phyloP scores from a whole-genome alignment of 2,797 vertebrate genomes.

The Phataginus tetradactyla region DNA sequence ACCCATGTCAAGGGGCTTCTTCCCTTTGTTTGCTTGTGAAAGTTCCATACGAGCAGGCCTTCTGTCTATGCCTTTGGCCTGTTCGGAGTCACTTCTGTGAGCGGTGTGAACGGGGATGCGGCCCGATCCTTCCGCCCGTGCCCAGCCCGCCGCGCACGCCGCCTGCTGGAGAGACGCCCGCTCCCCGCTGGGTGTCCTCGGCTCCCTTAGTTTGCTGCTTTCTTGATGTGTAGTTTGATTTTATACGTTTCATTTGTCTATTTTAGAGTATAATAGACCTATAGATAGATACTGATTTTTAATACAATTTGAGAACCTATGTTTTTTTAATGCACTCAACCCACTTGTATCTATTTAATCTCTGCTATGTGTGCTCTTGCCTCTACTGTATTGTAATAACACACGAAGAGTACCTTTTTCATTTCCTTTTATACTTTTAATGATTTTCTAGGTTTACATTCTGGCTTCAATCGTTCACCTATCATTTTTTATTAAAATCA shows the following conservation, averaged over 20 bases:
- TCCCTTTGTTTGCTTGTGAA: background rate
- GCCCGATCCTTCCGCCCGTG: background rate
- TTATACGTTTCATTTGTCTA: background rate
- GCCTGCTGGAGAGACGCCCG: no score
- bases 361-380: background rate
- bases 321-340: background rate
- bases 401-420: background rate
- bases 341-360: background rate
- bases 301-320: background rate
- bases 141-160: background rate
- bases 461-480: background rate
- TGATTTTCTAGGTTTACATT: background rate
- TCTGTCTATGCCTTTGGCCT: no score
- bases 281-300: background rate
- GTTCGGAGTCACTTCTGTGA: no score
- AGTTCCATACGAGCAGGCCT: background rate
- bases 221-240: background rate
- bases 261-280: background rate
- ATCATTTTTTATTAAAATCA: background rate
- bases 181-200: background rate
- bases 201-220: background rate
- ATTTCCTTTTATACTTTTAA: background rate
- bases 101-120: no score
- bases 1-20: background rate
- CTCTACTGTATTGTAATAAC: background rate